phyloP scores from a whole-genome alignment of 2,888 invertebrate genomes.

The Pharmacophagus antenor region DNA sequence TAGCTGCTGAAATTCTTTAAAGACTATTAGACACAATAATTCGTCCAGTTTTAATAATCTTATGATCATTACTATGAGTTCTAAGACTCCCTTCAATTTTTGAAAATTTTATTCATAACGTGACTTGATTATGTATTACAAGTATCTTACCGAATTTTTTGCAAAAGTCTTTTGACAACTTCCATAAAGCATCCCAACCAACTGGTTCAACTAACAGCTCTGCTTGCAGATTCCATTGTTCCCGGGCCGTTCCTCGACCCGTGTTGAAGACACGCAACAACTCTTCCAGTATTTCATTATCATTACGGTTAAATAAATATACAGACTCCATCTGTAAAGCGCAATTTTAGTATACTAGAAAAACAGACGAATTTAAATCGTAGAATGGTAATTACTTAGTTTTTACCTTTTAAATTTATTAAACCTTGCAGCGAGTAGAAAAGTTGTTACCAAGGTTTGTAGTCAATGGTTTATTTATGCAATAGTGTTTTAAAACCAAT shows the following conservation, averaged over 20 bases:
- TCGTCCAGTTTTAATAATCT: no score
- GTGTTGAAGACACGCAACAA: constrained; percentile 60
- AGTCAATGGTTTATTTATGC: no score
- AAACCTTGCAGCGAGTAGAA: not conserved
- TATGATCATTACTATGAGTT: no score
- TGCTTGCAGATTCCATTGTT: constrained; percentile 71
- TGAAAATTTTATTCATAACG: no score
- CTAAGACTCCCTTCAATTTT: no score
- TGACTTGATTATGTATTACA: no score
- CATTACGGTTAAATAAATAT: constrained; percentile 63
- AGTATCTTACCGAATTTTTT: constrained; percentile 77
- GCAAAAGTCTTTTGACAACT: constrained; percentile 83
- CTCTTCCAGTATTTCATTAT: constrained; percentile 63
- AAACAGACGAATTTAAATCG: not conserved
- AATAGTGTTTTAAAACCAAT: no score
- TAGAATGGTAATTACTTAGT: not conserved
- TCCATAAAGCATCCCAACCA: constrained; percentile 87
- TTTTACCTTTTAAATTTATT: not conserved
- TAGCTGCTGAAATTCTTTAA: no score
- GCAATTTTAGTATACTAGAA: not conserved
- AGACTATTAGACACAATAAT: no score
- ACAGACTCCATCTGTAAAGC: constrained; percentile 62
- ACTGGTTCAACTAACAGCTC: constrained; percentile 83
- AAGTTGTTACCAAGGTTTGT: no score
- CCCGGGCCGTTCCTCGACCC: constrained; percentile 59